Conservation (phyloP, 1,140 invertebrate species). For the Diuraphis noxia region DNA sequence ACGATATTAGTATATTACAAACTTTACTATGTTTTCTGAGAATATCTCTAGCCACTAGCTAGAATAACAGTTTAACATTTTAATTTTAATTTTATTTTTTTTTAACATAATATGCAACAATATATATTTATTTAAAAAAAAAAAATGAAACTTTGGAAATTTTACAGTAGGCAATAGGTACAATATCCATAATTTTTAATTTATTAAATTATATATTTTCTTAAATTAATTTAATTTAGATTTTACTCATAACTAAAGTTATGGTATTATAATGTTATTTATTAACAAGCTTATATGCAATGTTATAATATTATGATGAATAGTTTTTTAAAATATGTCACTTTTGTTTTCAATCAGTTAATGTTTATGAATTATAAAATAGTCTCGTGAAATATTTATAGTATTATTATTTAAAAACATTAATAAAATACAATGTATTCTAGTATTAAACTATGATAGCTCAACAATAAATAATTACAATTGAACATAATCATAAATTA, state of each 20-base stretch:
- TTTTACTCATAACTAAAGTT: background rate
- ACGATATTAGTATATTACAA: no score
- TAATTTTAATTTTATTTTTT: background rate
- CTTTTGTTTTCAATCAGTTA: background rate
- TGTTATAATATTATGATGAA: background rate
- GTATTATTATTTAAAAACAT: background rate
- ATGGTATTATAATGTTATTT: background rate
- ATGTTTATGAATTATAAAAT: background rate
- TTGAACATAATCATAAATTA: no score
- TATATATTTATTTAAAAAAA: background rate
- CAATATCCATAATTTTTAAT: background rate
- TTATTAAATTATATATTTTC: background rate
- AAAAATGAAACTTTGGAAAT: background rate
- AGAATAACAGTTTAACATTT: background rate
- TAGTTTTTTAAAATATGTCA: background rate
- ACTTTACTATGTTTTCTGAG: background rate
- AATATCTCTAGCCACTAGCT: background rate
- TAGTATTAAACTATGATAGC: no score
- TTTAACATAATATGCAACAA: background rate
- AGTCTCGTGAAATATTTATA: background rate
- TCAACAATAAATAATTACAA: no score
- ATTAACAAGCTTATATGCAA: background rate
- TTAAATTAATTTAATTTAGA: background rate
- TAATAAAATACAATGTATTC: background rate
- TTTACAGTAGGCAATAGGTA: no score